Evolutionary conservation across 2,888 invertebrate genomes (phyloP), one percentile per base, ranked within the genome.

Genomic region (Sycophila texana): DNA sequence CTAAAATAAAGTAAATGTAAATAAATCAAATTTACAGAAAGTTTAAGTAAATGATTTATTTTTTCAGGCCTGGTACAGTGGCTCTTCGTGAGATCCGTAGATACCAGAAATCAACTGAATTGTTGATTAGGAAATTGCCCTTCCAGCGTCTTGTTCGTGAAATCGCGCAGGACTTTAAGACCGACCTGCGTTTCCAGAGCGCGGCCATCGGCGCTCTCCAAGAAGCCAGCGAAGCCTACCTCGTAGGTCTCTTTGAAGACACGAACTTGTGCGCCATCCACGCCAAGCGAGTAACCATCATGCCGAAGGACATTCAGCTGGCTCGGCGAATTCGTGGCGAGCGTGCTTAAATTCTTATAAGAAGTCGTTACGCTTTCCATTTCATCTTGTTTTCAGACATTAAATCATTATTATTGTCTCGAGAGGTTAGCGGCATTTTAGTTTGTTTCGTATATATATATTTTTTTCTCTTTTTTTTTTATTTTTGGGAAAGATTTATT

Each of bases 181-280:
- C 98, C 84, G 97, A 98, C 91, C 92, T 98, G 85, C 96, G 98
- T 92, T 98, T 98, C 93, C 98, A 98, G 92, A 97, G 96, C 86
- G 97, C 98, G 57, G 98, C 98, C 83, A 97, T 98, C 88, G 97
- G 97, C 77, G 98, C 98, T 83, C 92, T 98, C 83, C 93, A 97
- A 94, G 98, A 98, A 93, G 96, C 96, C 68, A 95, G 95, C 86
- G 97, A 97, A 91, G 97, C 97, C 3, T 97, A 97, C 91, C 92
- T 98, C 84, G 98, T 98, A 81, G 85, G 85, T 70, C 93, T 99
- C 80, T 98, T 99, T 91, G 98, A 98, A 93, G 98, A 99, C 92
- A 98, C 98, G 84, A 99, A 98, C 92, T 94, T 98, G 94, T 98
- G 98, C 92, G 98, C 98, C 85, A 98, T 98, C 91, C 98, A 98